Evolutionary conservation across 2,888 invertebrate species (phyloP), one percentile per base, ranked within the genome.

Genomic region (Oasisia sp.): DNA sequence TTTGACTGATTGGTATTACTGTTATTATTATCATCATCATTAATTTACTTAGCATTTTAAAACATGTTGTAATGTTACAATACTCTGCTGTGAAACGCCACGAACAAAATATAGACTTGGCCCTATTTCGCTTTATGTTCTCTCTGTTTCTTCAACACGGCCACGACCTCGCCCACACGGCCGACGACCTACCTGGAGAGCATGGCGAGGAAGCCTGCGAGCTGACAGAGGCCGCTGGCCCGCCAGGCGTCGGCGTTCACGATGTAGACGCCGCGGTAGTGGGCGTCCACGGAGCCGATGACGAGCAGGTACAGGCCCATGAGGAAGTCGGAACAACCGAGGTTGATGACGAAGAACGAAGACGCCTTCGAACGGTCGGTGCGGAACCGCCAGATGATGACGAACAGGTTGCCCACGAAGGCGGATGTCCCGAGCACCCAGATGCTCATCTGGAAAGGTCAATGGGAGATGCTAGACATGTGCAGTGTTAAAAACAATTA

Each of bases 301-400:
- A 97, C 96, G 93, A 97, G 97, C 92, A 97, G 95, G 95, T 97
- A 97, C 90, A 97, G 95, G 38, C 97, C 97, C 97, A 97, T 97
- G 89, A 97, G 95, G 12, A 97, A 96, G 95, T 97, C 97, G 32
- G 97, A 97, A 91, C 97, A 96, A 0, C 97, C 97, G 94, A 97
- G 96, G 95, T 97, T 97, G 94, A 97, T 97, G 93, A 97, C 96
- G 95, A 97, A 94, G 92, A 94, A 94, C 19, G 93, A 93, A 19
- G 94, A 91, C 19, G 93, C 92, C 44, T 91, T 91, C 12, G 89
- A 38, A 27, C 92, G 38, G 56, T 94, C 93, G 5, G 92, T 97
- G 94, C 97, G 97, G 32, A 97, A 97, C 4, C 97, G 97, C 94
- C 94, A 95, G 12, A 93, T 19, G n/a, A 94, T 91, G 44, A 95